Evolutionary conservation across 2,113 vertebrate genomes (phyloP).

Genomic region (Formicarius rufipectus): DNA sequence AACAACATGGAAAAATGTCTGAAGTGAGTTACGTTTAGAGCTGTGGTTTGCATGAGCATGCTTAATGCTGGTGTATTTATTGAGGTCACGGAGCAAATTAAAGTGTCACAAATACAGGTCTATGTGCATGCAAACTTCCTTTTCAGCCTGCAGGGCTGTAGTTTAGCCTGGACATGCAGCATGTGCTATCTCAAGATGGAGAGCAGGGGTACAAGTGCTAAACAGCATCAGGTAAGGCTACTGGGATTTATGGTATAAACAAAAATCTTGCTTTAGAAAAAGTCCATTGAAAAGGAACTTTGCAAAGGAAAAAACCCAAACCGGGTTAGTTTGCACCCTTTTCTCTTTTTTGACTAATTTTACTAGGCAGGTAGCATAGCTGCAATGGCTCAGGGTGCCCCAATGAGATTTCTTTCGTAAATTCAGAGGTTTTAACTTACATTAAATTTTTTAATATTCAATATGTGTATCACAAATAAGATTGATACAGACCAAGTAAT

Average conservation of each 20-base stretch:
- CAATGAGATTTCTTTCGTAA: background rate
- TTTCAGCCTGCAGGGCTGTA: background rate
- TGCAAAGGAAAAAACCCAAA: background rate
- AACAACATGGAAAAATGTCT: background rate
- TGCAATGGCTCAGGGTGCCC: background rate
- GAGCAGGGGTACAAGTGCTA: background rate
- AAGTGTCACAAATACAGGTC: background rate
- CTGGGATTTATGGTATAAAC: background rate
- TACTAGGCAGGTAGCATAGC: background rate
- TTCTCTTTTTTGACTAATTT: background rate
- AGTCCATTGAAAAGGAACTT: background rate
- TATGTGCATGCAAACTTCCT: background rate
- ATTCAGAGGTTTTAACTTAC: background rate
- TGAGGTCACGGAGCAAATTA: background rate
- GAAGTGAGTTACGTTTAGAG: background rate
- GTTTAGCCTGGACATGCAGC: background rate
- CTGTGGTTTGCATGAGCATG: background rate
- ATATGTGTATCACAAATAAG: background rate
- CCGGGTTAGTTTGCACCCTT: background rate
- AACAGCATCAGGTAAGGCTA: background rate
- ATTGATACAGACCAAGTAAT: background rate
- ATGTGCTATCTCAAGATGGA: background rate
- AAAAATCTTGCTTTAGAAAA: background rate
- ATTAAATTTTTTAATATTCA: background rate
- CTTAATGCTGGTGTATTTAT: background rate